Percentiles rank a stretch among this genome's conserved stretches.
Conservation (phyloP, 2,888 invertebrate species). For the Lasioglossum calceatum region DNA sequence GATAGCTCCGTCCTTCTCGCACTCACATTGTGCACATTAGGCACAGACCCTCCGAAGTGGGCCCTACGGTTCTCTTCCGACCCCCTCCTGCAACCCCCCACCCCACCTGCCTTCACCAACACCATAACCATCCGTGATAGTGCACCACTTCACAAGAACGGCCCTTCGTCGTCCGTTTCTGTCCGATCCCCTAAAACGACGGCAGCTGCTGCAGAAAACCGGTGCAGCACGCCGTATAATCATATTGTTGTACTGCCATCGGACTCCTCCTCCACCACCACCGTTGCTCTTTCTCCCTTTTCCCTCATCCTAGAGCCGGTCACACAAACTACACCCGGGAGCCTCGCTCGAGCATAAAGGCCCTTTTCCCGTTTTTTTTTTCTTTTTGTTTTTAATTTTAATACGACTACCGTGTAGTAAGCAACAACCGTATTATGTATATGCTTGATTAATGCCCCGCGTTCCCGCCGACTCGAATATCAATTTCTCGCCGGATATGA, state of each 20-base stretch:
- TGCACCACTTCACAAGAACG: conserved; percentile 59
- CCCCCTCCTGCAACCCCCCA: conserved; percentile 47
- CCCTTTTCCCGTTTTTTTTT: neutral
- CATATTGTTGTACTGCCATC: conserved; percentile 78
- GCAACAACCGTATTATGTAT: conserved; percentile 48
- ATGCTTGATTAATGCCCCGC: conserved; percentile 32
- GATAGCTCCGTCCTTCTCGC: conserved; percentile 39
- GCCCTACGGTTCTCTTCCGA: conserved; percentile 55
- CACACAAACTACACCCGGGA: conserved; percentile 36
- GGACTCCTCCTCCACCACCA: conserved; percentile 63
- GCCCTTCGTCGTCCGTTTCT: conserved; percentile 66
- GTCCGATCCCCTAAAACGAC: conserved; percentile 76
- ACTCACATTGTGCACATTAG: conserved; percentile 53
- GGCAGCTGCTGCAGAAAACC: conserved; percentile 80
- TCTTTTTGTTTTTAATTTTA: conserved; percentile 34
- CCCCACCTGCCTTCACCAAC: conserved; percentile 56
- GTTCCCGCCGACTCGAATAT: neutral
- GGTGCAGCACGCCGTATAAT: conserved; percentile 80
- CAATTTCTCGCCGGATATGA: neutral
- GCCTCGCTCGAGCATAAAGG: conserved; percentile 51
- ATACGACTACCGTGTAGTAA: conserved; percentile 52
- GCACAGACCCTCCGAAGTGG: conserved; percentile 57
- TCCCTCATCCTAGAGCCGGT: conserved; percentile 55
- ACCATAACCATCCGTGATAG: conserved; percentile 47
- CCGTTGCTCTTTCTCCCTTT: conserved; percentile 54